These are phyloP conservation scores for Machimus rusticus DNA, from an alignment of 2,888 invertebrate genomes.

Conservation along the genomic window DNA sequence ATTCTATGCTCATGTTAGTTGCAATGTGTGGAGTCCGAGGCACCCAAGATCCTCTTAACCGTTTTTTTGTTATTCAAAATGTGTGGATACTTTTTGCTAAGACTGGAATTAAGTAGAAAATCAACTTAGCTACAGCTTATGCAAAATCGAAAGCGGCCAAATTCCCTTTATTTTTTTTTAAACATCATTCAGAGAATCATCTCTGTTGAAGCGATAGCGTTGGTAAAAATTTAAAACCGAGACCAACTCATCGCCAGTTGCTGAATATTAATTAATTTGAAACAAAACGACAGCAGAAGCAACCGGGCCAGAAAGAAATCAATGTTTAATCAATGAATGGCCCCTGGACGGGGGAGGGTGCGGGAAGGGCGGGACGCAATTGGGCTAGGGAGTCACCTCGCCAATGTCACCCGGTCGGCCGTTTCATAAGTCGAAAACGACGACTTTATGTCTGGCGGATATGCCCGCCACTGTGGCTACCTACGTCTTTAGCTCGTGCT, in stretches of 20 bases:
- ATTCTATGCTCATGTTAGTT: no score
- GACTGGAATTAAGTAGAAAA: background rate
- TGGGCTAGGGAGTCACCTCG: background rate
- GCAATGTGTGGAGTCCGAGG: no score
- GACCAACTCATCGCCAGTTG: background rate
- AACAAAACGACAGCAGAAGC: background rate
- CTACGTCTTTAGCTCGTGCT: background rate
- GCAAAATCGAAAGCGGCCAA: background rate
- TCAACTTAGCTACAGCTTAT: background rate
- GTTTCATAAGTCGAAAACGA: background rate
- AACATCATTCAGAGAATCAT: background rate
- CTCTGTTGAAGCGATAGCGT: background rate
- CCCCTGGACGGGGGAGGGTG: background rate
- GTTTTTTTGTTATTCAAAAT: no score
- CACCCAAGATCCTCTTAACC: no score
- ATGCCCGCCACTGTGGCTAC: background rate
- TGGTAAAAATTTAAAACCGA: background rate
- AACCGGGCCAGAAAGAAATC: background rate
- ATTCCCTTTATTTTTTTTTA: background rate
- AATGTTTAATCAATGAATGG: background rate
- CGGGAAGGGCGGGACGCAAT: background rate
- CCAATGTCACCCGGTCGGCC: background rate
- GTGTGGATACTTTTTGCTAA: background rate
- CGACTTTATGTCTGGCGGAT: background rate
- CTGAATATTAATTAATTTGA: background rate